These are phyloP conservation scores for Charanyca ferruginea DNA, from an alignment of 2,888 invertebrate species.

Conservation along the genomic window DNA sequence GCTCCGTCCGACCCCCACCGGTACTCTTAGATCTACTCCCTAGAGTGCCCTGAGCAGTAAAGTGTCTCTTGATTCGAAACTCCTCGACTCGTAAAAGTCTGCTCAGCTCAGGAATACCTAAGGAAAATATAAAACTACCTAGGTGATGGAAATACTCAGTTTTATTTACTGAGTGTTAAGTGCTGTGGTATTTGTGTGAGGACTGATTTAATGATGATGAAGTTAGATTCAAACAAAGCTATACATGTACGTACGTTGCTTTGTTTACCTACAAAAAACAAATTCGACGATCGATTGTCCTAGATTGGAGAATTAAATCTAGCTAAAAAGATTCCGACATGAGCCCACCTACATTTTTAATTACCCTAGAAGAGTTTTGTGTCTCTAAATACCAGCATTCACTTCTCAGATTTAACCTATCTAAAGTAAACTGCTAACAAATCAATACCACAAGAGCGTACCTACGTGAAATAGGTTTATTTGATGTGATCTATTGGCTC, in stretches of 20 bases:
- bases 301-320: conserved; percentile 8
- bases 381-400: no score
- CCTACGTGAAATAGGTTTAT: conserved; percentile 1
- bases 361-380: no score
- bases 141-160: conserved; percentile 63
- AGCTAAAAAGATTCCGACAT: conserved; percentile 1
- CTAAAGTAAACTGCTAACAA: background rate
- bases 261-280: background rate
- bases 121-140: conserved; percentile 67
- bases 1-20: conserved; percentile 63
- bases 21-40: conserved; percentile 70
- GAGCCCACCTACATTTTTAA: no score
- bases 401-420: background rate
- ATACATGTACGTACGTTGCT: no score
- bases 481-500: conserved; percentile 27
- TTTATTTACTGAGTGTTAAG: conserved; percentile 44
- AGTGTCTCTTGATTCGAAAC: conserved; percentile 78
- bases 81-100: conserved; percentile 75
- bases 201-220: conserved; percentile 10
- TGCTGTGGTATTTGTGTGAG: background rate
- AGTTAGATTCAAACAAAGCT: no score
- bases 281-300: background rate
- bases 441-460: background rate
- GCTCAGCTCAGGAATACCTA: conserved; percentile 66
- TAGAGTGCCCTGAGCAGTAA: conserved; percentile 78